A percentile compares a stretch with the other conserved stretches of the same genome.
phyloP scores from a whole-genome alignment of 2,797 vertebrate genomes.

The Glyptemys insculpta region DNA sequence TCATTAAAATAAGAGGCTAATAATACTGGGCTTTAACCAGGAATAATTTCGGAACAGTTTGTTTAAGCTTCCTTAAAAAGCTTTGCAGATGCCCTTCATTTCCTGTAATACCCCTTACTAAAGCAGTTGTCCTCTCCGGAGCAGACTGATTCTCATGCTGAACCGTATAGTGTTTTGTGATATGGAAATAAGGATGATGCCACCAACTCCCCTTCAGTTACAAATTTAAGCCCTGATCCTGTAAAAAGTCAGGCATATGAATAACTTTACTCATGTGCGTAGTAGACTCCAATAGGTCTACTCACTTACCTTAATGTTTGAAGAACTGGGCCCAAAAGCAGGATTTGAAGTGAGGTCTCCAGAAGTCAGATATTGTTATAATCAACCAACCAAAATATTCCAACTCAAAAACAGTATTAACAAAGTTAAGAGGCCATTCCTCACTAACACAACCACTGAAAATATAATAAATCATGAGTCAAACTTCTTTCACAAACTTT shows the following conservation, averaged over 20 bases:
- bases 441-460: neutral
- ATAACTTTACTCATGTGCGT: neutral
- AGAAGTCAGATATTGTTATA: neutral
- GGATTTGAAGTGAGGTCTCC: neutral
- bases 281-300: neutral
- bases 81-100: constrained; percentile 6
- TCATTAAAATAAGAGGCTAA: neutral
- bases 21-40: neutral
- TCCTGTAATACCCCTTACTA: neutral
- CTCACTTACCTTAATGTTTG: neutral
- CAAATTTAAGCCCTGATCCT: neutral
- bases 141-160: neutral
- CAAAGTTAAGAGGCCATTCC: neutral
- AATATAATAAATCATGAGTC: neutral
- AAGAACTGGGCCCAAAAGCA: neutral
- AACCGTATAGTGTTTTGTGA: neutral
- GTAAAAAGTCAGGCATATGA: neutral
- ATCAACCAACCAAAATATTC: neutral
- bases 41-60: neutral
- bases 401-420: neutral
- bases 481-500: neutral
- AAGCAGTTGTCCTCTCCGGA: neutral
- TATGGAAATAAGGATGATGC: neutral
- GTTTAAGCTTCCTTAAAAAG: neutral
- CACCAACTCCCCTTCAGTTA: neutral